These are phyloP conservation scores for Chionis minor DNA, from an alignment of 2,113 vertebrate species.

Conservation along the genomic window DNA sequence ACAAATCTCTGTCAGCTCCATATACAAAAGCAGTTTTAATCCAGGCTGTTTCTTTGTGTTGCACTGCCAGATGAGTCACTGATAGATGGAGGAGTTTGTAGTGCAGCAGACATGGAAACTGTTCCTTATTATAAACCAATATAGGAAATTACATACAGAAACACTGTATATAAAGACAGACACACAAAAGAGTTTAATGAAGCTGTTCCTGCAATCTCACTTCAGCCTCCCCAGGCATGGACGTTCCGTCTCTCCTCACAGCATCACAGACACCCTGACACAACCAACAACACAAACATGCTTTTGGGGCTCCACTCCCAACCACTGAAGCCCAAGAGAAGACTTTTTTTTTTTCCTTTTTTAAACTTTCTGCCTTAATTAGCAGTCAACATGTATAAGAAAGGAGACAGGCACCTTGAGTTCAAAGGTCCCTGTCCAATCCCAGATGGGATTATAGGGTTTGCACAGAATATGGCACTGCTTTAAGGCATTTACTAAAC, in stretches of 20 bases:
- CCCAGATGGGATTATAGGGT: neutral
- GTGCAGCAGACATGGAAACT: neutral
- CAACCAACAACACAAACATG: neutral
- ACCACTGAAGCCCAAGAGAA: neutral
- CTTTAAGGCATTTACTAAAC: neutral
- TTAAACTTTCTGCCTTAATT: neutral
- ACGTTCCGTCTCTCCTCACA: neutral
- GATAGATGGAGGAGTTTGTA: conserved; percentile 21
- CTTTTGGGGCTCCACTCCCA: neutral
- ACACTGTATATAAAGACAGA: neutral
- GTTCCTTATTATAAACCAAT: neutral
- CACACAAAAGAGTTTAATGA: neutral
- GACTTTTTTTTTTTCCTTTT: too few species aligned
- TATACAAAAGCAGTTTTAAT: neutral
- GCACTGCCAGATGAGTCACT: conserved; percentile 6
- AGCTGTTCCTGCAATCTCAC: neutral
- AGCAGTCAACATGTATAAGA: neutral
- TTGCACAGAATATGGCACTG: neutral
- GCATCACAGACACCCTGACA: neutral
- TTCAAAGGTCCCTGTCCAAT: too few species aligned
- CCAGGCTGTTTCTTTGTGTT: neutral
- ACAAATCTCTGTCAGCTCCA: neutral
- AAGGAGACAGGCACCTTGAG: neutral
- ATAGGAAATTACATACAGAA: neutral
- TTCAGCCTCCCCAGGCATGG: neutral